Evolutionary conservation across 2,888 invertebrate genomes (phyloP).

Genomic region (Drosophila anomelani): DNA sequence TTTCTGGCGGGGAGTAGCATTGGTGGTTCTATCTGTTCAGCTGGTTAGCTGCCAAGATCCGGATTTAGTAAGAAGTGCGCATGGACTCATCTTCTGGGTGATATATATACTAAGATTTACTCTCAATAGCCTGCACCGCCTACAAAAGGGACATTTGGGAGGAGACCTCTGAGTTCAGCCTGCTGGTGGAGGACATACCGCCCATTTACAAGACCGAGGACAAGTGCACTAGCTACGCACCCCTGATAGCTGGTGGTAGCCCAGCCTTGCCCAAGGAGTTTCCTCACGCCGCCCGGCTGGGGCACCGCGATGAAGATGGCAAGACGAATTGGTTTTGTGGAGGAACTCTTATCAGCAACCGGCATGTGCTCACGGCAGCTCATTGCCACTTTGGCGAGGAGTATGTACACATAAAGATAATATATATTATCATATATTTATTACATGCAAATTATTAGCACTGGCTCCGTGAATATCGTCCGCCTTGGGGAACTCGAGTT

Average conservation of each 20-base stretch:
- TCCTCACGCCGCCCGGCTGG: slow-evolving; percentile 76
- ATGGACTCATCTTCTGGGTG: background rate
- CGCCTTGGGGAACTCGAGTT: slow-evolving; percentile 82
- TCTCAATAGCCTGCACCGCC: slow-evolving; percentile 51
- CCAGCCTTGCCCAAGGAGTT: slow-evolving; percentile 80
- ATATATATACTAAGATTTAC: background rate
- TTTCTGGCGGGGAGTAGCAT: background rate
- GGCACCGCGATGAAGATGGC: slow-evolving; percentile 47
- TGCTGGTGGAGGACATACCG: slow-evolving; percentile 45
- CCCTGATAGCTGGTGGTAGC: slow-evolving; percentile 85
- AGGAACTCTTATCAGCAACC: slow-evolving; percentile 73
- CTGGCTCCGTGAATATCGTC: slow-evolving; percentile 73
- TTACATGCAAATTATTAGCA: slow-evolving; percentile 76
- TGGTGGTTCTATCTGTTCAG: slow-evolving; percentile 3
- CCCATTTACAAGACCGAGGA: slow-evolving; percentile 52
- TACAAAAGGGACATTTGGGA: slow-evolving; percentile 71
- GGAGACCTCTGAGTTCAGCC: slow-evolving; percentile 54
- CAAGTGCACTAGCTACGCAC: slow-evolving; percentile 58
- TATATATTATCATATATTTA: background rate
- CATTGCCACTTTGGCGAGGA: slow-evolving; percentile 53
- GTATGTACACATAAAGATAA: slow-evolving; percentile 32
- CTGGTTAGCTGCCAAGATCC: slow-evolving; percentile 45
- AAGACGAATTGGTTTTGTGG: slow-evolving; percentile 76
- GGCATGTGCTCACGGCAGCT: slow-evolving; percentile 65
- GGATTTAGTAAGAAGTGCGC: slow-evolving; percentile 56